Evolutionary conservation across 2,113 vertebrate species (phyloP).

Genomic region (Cromileptes altivelis): DNA sequence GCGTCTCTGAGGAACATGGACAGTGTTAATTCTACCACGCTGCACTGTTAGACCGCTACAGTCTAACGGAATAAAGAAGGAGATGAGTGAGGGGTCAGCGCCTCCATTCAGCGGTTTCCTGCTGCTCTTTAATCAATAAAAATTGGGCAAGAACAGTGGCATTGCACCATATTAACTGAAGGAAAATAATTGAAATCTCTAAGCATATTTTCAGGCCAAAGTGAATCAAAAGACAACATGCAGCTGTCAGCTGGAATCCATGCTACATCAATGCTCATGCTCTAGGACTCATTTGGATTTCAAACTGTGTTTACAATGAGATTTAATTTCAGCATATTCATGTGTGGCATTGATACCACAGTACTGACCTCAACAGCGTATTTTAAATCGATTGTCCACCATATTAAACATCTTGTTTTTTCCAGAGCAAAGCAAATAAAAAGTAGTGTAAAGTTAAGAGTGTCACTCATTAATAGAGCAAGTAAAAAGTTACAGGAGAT

Average conservation of each 20-base stretch:
- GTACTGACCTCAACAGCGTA: background rate
- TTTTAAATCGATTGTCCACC: background rate
- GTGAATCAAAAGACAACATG: slow-evolving; percentile 27
- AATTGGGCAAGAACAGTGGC: slow-evolving; percentile 11
- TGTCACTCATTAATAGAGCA: background rate
- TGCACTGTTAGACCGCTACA: slow-evolving; percentile 23
- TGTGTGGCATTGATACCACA: background rate
- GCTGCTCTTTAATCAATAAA: slow-evolving; percentile 37
- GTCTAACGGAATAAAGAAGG: slow-evolving; percentile 31
- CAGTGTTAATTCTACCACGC: slow-evolving; percentile 17
- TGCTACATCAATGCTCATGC: background rate
- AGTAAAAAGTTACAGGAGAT: background rate
- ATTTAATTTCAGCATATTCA: background rate
- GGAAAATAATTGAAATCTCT: slow-evolving; percentile 12
- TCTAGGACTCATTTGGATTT: background rate
- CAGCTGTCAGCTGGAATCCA: slow-evolving; percentile 29
- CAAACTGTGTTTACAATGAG: background rate
- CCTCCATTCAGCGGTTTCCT: slow-evolving; percentile 18
- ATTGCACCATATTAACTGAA: slow-evolving; percentile 31
- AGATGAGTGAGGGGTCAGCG: slow-evolving; percentile 39
- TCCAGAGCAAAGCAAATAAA: background rate
- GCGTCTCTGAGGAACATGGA: slow-evolving; percentile 34
- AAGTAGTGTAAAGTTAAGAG: background rate
- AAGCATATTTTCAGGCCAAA: slow-evolving; percentile 1
- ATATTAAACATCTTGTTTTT: background rate